Percentiles rank a stretch among this genome's conserved stretches.
phyloP scores from a whole-genome alignment of 2,888 invertebrate species.

The Drosophila pegasa region DNA sequence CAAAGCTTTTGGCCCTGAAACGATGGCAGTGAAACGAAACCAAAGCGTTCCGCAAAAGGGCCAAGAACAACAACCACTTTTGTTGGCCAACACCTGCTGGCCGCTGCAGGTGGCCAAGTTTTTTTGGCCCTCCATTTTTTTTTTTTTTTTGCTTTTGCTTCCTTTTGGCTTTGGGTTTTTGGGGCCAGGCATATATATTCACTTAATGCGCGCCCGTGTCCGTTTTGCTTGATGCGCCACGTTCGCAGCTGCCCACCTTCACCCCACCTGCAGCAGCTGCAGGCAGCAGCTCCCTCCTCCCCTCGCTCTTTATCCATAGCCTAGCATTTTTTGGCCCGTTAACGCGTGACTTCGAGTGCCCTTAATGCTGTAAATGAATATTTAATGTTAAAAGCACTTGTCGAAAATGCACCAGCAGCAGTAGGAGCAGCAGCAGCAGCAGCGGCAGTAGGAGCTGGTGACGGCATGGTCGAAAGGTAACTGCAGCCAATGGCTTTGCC shows the following conservation, averaged over 20 bases:
- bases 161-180: conserved; percentile 2
- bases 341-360: conserved; percentile 81
- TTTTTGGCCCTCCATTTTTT: conserved; percentile 6
- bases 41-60: conserved; percentile 27
- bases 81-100: conserved; percentile 47
- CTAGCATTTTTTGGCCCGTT: conserved; percentile 61
- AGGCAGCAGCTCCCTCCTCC: background rate
- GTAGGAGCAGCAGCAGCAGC: conserved; percentile 40
- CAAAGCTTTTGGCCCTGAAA: conserved; percentile 55
- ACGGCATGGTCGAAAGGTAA: conserved; percentile 15
- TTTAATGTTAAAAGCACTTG: conserved; percentile 81
- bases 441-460: conserved; percentile 29
- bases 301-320: conserved; percentile 1
- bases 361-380: conserved; percentile 82
- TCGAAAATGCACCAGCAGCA: conserved; percentile 74
- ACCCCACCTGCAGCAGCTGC: background rate
- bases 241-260: conserved; percentile 39
- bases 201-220: conserved; percentile 74
- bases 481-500: conserved; percentile 57
- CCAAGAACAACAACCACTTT: conserved; percentile 29
- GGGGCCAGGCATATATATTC: conserved; percentile 65
- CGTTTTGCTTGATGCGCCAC: conserved; percentile 78
- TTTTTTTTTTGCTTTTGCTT: conserved; percentile 3
- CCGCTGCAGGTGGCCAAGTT: conserved; percentile 62
- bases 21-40: conserved; percentile 56